Conservation (phyloP, 2,797 vertebrate species). For the Glyptemys insculpta region DNA sequence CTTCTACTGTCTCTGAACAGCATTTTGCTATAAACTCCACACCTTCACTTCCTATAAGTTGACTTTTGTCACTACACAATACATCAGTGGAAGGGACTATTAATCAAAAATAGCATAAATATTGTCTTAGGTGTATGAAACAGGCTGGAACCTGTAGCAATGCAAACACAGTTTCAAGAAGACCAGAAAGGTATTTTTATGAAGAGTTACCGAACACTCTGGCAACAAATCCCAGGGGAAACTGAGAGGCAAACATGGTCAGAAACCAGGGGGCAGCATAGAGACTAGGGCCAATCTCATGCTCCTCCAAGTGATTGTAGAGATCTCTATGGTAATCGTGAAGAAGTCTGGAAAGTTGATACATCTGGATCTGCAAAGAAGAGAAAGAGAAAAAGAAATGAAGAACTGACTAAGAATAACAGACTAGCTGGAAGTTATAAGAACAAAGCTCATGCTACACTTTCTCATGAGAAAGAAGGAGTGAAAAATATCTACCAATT, state of each 20-base stretch:
- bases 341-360: constrained; percentile 95
- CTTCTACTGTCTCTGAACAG: not conserved
- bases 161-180: not conserved
- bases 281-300: constrained; percentile 95
- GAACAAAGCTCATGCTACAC: not conserved
- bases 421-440: not conserved
- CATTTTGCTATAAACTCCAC: not conserved
- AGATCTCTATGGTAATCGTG: constrained; percentile 97
- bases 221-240: constrained; percentile 96
- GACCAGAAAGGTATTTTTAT: not conserved
- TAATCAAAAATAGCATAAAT: not conserved
- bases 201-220: constrained; percentile 92
- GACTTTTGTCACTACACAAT: not conserved
- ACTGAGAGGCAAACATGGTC: constrained; percentile 96
- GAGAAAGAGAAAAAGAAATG: not conserved
- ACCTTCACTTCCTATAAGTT: not conserved
- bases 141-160: not conserved
- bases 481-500: not conserved
- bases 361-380: constrained; percentile 94
- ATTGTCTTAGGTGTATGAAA: constrained; percentile 4
- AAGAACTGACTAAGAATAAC: not conserved
- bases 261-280: constrained; percentile 99
- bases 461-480: not conserved
- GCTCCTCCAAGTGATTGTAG: constrained; percentile 92
- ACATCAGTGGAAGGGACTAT: not conserved